Base-by-base conservation (phyloP, 1,140 invertebrate species). In the Drosophila serrata region DNA sequence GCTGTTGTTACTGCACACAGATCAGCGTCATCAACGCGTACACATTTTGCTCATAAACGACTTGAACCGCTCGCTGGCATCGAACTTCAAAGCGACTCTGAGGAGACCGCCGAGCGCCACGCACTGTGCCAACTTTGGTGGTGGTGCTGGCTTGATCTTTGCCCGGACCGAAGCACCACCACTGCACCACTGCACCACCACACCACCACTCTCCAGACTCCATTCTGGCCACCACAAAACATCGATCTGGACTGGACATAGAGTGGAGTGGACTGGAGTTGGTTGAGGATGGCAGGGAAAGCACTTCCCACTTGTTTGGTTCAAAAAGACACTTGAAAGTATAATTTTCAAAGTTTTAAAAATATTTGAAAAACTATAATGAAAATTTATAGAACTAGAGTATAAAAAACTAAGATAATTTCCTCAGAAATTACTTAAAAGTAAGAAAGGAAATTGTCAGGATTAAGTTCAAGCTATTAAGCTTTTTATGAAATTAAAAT, bases 281-380 rank as follows among this genome's bases (percentile, higher is more conserved):
- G 63, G 48, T 31, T 33, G 37, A 17, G 27, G 58, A 37, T 61
- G 62, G 73, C 24, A 72, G 58, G 53, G 45, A 43, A 56, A 73
- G 64, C 68, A 90, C 88, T 87, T 87, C 82, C 87, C 87, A 91
- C 87, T 91, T 91, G 87, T 84, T 84, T 90, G 81, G 69, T 0
- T 13, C 17, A 1, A 67, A 35, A 61, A 51, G n/a, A 11, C 68
- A 74, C 69, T 74, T 17, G 12, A 17, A 65, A 51, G 17, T 33
- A 45, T 39, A 6, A n/a, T 24, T 55, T 22, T 5, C 1, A 7
- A 3, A 7, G 1, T 24, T 22, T 0, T 13, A 24, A 8, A 17
- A 24, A 39, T n/a, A 27, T n/a, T 4, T 12, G 13, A 7, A 37
- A 22, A 9, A 8, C 4, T 37, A 4, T 2, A 39, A 27, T 29